phyloP scores from a whole-genome alignment of 2,888 invertebrate genomes.

The Calameuta filiformis region DNA sequence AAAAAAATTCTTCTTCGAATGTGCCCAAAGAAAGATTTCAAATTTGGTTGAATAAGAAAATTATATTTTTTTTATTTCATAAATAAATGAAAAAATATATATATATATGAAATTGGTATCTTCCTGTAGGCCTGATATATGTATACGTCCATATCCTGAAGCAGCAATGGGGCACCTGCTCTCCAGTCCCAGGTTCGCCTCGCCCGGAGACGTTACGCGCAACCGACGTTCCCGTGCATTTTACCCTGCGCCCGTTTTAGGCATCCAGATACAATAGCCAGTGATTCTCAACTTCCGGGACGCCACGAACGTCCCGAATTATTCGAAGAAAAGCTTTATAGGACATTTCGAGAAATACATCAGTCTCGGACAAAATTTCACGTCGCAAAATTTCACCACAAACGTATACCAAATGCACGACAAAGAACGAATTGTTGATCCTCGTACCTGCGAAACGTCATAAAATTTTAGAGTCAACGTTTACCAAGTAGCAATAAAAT shows the following conservation, averaged over 20 bases:
- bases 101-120: neutral
- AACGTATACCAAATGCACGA: neutral
- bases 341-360: neutral
- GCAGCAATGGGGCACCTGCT: conserved; percentile 37
- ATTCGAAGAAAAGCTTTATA: neutral
- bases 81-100: neutral
- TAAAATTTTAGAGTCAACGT: neutral
- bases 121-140: neutral
- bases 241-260: conserved; percentile 45
- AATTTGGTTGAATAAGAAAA: neutral
- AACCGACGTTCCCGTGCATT: conserved; percentile 39
- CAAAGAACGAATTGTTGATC: neutral
- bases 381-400: neutral
- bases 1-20: neutral
- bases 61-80: neutral
- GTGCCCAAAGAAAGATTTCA: neutral
- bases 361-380: neutral
- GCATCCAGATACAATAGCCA: conserved; percentile 39
- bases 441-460: neutral
- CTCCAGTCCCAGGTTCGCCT: conserved; percentile 20
- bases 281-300: conserved; percentile 22
- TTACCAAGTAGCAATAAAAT: neutral
- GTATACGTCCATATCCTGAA: conserved; percentile 23
- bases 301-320: neutral
- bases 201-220: conserved; percentile 36